Evolutionary conservation across 2,797 vertebrate species (phyloP), one percentile per base, ranked within the genome.

Genomic region (Poecilia velifera): DNA sequence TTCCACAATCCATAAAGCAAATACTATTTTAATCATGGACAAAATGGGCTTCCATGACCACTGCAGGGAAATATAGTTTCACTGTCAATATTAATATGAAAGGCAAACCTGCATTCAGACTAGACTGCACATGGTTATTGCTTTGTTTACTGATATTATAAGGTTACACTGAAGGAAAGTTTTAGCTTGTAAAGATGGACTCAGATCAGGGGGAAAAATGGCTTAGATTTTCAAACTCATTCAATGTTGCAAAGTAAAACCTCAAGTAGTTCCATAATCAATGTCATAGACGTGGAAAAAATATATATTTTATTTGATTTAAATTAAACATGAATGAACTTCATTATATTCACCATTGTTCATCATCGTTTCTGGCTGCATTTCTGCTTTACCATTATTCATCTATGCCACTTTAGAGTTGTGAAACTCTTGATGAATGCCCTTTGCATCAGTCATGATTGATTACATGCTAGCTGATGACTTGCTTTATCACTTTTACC

Each of bases 401-500:
- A 84, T 81, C 81, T 73, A 53, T 55, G 68, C 74, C 66, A 53
- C 79, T 74, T 79, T 77, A 73, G 22, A 49, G 36, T 70, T 68
- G 14, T 39, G 22, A 76, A 53, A 70, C 20, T 31, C 13, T 28
- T 87, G 89, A 93, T 90, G 77, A 72, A 84, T 93, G 86, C 81
- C 80, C 82, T 79, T 79, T 73, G 45, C 77, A 49, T 76, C 82
- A 53, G 70, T 78, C 76, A 75, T 90, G 92, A 94, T 88, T 91
- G 90, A 95, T 94, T 89, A 79, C 76, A 57, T 73, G 74, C 77
- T 55, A 87, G 89, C 82, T 86, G 92, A 93, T 92, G 93, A 92
- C 88, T 91, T 55, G 22, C 72, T 87, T 87, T 79, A 89, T 90
- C 87, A 77, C 84, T 72, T 75, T 70, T 73, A 79, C 66, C 59